Percentiles rank a stretch among this genome's conserved stretches.
Conservation (phyloP, 53 echinoderm and acorn worm genomes). For the Crossaster papposus region DNA sequence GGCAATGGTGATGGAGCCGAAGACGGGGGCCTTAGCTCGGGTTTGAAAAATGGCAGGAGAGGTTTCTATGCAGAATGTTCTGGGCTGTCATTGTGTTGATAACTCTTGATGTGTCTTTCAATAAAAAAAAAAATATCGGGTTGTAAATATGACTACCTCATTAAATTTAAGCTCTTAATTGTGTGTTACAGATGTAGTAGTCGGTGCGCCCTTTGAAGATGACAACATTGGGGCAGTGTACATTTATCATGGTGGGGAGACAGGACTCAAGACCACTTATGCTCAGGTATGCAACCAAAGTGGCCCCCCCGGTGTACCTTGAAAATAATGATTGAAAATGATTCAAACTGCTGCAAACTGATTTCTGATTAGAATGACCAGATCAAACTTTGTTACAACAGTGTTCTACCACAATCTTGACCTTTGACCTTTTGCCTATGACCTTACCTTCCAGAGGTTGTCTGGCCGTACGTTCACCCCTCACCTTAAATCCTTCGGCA, state of each 20-base stretch:
- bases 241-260: slow-evolving; percentile 81
- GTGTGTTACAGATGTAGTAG: slow-evolving; percentile 69
- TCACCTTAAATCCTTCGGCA: slow-evolving; percentile 75
- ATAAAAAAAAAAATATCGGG: too few species aligned
- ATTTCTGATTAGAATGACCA: too few species aligned
- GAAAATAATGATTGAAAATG: too few species aligned
- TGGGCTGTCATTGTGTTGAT: too few species aligned
- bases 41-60: too few species aligned
- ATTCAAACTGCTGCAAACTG: too few species aligned
- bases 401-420: not conserved
- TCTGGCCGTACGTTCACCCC: slow-evolving; percentile 52
- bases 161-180: not conserved
- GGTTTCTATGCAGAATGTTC: too few species aligned
- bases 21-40: too few species aligned
- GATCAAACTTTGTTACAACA: too few species aligned
- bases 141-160: too few species aligned
- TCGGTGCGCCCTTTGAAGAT: slow-evolving; percentile 90
- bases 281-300: slow-evolving; percentile 67
- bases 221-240: slow-evolving; percentile 79
- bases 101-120: too few species aligned
- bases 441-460: slow-evolving; percentile 66
- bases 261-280: slow-evolving; percentile 70
- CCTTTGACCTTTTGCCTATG: slow-evolving; percentile 15
- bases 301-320: not conserved
- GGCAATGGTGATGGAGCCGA: too few species aligned